Evolutionary conservation across 2,113 vertebrate species (phyloP), one percentile per base, ranked within the genome.

Genomic region (Solea solea): DNA sequence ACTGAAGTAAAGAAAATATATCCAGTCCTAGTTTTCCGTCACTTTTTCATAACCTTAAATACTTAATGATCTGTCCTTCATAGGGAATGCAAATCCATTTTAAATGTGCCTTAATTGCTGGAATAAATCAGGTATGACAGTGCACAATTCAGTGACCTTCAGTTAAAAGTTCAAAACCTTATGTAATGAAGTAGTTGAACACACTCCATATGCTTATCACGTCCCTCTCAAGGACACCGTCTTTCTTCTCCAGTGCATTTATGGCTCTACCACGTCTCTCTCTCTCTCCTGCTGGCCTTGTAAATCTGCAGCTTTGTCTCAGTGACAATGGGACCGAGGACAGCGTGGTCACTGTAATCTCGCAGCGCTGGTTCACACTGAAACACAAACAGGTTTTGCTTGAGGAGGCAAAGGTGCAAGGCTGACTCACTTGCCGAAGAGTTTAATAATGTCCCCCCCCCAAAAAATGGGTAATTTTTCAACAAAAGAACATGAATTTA

Each of bases 281-380:
- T 67, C 45, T 74, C 72, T 57, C 55, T 14, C 44, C 42, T 41
- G 2, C 48, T 0, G 62, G 62, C 41, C 66, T 65, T 49, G 64
- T 84, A 79, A 90, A 86, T 86, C 76, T 78, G 45, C 39, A 40
- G 50, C 78, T 77, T 85, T 82, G 86, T 86, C 76, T 51, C 69
- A 12, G 42, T 54, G 62, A 86, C 80, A 82, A 72, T 61, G 63
- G 63, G 28, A 76, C 41, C 5, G 59, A 65, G 76, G 53, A 79
- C 79, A 67, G 80, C 9, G n/a, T 14, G 45, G 64, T 41, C 3
- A 21, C 14, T 63, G 77, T 81, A 51, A 72, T 80, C 61, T 64
- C 1, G 21, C 11, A 60, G 66, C 25, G 11, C 44, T 69, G 68
- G 73, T 63, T 58, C 76, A 67, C 16, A 52, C 51, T 9, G 21